phyloP scores from a whole-genome alignment of 2,888 invertebrate species.

The Chrysomela aeneicollis region DNA sequence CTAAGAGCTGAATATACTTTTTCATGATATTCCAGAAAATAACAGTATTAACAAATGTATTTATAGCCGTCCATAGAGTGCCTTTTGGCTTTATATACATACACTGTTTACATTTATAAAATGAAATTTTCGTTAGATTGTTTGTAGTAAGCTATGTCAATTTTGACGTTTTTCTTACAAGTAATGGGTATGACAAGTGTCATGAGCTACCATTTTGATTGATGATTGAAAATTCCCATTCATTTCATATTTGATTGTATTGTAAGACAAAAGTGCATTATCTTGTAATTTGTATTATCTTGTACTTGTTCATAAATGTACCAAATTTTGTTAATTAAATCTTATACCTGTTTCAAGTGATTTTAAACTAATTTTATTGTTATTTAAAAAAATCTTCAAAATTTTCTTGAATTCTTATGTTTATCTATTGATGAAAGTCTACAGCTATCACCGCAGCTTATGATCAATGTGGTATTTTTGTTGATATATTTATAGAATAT shows the following conservation, averaged over 20 bases:
- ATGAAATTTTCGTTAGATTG: no score
- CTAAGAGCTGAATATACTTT: slow-evolving; percentile 1
- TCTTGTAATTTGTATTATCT: neutral
- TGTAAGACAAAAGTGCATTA: no score
- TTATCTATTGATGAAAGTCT: slow-evolving; percentile 23
- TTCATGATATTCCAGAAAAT: slow-evolving; percentile 32
- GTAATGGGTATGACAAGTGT: neutral
- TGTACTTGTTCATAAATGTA: neutral
- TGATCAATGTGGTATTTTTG: slow-evolving; percentile 37
- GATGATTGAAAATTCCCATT: no score
- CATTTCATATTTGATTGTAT: no score
- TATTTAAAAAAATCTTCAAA: neutral
- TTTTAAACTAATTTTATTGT: neutral
- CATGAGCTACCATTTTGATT: neutral
- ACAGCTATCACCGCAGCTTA: slow-evolving; percentile 27
- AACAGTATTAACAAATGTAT: slow-evolving; percentile 44
- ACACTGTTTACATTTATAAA: slow-evolving; percentile 6
- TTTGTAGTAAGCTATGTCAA: no score
- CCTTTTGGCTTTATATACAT: slow-evolving; percentile 39
- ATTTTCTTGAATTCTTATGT: slow-evolving; percentile 7
- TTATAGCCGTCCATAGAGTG: slow-evolving; percentile 45
- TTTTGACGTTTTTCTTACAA: neutral
- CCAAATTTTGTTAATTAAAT: neutral
- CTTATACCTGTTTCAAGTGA: neutral
- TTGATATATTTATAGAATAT: slow-evolving; percentile 42